phyloP scores from a whole-genome alignment of 2,888 invertebrate genomes.

The Athetis lepigone region DNA sequence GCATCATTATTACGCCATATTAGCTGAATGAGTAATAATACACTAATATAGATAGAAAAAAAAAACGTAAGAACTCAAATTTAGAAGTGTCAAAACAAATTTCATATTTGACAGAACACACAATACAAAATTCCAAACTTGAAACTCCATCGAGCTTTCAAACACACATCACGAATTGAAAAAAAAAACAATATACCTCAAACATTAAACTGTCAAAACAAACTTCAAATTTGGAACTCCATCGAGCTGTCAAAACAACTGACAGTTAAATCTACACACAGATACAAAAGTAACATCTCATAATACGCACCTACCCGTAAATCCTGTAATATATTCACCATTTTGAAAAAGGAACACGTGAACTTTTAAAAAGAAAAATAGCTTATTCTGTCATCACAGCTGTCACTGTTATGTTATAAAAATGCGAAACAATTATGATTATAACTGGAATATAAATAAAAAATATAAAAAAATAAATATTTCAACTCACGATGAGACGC shows the following conservation, averaged over 20 bases:
- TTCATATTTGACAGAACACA: too few species aligned
- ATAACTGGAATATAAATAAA: conserved; percentile 6
- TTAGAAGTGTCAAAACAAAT: too few species aligned
- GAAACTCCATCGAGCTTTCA: too few species aligned
- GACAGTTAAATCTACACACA: too few species aligned
- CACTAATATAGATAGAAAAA: too few species aligned
- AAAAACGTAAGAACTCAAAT: too few species aligned
- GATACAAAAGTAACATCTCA: background rate
- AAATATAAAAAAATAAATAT: conserved; percentile 20
- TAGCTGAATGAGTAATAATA: background rate
- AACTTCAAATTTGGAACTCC: too few species aligned
- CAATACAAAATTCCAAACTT: background rate
- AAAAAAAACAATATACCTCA: background rate
- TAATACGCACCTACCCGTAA: conserved; percentile 45
- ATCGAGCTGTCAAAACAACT: too few species aligned
- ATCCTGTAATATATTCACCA: conserved; percentile 41
- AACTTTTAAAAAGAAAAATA: background rate
- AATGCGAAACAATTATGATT: background rate
- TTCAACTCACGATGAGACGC: conserved; percentile 42
- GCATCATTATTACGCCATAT: background rate
- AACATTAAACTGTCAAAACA: background rate
- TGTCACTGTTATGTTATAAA: background rate
- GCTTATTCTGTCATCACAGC: background rate
- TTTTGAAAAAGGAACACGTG: conserved; percentile 8
- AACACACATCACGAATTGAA: too few species aligned